These are phyloP conservation scores for Megaceryle maxima DNA, from an alignment of 2,113 vertebrate genomes.

Conservation along the genomic window DNA sequence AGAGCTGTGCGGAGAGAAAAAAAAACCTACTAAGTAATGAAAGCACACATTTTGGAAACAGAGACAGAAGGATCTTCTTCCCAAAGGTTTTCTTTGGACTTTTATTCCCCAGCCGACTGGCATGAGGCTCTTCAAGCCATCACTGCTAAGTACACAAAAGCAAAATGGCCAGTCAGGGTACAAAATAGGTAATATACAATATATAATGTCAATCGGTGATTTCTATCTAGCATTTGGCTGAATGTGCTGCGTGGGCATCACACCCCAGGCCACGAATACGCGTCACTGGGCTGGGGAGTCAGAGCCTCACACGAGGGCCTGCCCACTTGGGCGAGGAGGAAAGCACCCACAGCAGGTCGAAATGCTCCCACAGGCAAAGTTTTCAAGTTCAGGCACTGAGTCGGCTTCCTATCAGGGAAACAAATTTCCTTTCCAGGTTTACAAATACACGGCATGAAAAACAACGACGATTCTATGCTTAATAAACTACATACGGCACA, in stretches of 20 bases:
- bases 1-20: background rate
- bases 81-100: conserved; percentile 40
- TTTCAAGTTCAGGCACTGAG: background rate
- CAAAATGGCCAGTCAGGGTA: background rate
- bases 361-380: background rate
- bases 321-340: background rate
- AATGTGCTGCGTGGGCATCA: background rate
- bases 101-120: conserved; percentile 5
- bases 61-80: conserved; percentile 2
- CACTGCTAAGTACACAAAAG: background rate
- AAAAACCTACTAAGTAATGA: conserved; percentile 31
- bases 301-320: background rate
- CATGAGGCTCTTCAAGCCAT: conserved; percentile 32
- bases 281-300: accelerated
- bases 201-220: background rate
- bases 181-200: no score
- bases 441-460: background rate
- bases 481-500: accelerated
- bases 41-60: conserved; percentile 5
- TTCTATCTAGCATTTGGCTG: background rate
- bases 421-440: background rate
- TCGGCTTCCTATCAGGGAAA: background rate
- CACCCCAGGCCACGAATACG: accelerated
- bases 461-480: background rate
- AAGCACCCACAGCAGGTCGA: background rate